Percentiles rank a stretch among this genome's conserved stretches.
Conservation (phyloP, 1,140 invertebrate species). For the Brachionus koreanus region DNA sequence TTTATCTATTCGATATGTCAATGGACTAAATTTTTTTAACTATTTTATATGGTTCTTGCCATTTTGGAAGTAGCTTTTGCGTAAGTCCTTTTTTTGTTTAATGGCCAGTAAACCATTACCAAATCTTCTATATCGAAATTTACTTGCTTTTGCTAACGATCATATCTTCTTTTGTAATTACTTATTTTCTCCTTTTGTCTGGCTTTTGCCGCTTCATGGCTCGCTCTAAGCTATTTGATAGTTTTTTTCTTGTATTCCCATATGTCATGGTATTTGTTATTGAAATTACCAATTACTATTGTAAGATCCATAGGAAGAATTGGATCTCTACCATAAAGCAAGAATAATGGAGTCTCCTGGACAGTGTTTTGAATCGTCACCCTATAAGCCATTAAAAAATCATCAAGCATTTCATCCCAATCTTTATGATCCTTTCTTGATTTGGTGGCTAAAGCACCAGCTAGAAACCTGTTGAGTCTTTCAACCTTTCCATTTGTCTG, state of each 20-base stretch:
- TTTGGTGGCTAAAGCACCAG: neutral
- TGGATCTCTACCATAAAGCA: neutral
- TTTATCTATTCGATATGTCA: slow-evolving; percentile 1
- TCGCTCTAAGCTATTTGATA: neutral
- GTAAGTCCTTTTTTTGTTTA: slow-evolving; percentile 2
- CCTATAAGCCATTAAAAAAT: neutral
- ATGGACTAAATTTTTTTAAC: neutral
- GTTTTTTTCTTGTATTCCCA: neutral
- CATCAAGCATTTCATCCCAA: slow-evolving; percentile 18
- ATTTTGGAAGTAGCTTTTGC: slow-evolving; percentile 11
- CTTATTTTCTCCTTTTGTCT: neutral
- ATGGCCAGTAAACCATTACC: slow-evolving; percentile 5
- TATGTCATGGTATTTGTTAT: neutral
- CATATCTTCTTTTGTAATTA: neutral
- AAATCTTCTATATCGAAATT: neutral
- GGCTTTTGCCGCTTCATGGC: neutral
- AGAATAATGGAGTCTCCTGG: neutral
- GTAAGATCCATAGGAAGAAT: neutral
- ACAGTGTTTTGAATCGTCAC: neutral
- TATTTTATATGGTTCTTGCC: neutral
- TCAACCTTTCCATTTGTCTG: slow-evolving; percentile 47
- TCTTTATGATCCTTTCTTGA: neutral
- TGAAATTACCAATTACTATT: neutral
- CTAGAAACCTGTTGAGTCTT: neutral
- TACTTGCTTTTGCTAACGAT: neutral